Conservation (phyloP, 2,113 vertebrate genomes). For the Grammomys surdaster region DNA sequence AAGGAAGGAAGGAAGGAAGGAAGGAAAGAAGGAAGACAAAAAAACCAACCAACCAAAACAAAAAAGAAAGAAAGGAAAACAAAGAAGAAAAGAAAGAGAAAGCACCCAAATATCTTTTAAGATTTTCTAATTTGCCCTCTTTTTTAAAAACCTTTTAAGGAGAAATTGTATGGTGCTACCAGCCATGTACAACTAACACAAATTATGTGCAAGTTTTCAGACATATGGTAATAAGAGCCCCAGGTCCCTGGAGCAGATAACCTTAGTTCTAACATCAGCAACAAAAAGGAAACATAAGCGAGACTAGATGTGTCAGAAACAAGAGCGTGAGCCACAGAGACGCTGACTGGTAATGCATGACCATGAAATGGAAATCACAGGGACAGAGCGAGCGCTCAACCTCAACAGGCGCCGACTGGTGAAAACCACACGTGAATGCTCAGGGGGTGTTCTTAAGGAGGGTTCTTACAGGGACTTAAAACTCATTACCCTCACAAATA, state of each 20-base stretch:
- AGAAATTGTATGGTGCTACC: not conserved
- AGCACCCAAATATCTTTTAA: not conserved
- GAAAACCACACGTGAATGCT: conserved; percentile 31
- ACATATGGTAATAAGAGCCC: not conserved
- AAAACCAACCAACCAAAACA: not conserved
- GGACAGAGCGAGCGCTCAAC: conserved; percentile 55
- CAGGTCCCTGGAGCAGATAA: conserved; percentile 30
- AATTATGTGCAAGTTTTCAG: not conserved
- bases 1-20: no score
- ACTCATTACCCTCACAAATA: conserved; percentile 44
- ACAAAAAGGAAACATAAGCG: conserved; percentile 50
- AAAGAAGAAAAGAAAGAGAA: not conserved
- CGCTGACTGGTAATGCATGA: conserved; percentile 39
- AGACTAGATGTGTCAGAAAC: conserved; percentile 54
- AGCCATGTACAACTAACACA: not conserved
- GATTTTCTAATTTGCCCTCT: not conserved
- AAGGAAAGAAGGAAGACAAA: not conserved
- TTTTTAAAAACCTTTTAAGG: not conserved
- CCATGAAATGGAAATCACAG: conserved; percentile 68
- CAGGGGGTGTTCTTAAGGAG: conserved; percentile 20
- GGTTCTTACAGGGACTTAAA: conserved; percentile 20
- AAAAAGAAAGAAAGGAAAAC: not conserved
- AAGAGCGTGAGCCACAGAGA: conserved; percentile 37
- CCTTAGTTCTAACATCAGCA: conserved; percentile 52
- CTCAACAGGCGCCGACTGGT: not conserved